Base-by-base conservation (phyloP, 2,113 vertebrate genomes). In the Rousettus leschenaultii region DNA sequence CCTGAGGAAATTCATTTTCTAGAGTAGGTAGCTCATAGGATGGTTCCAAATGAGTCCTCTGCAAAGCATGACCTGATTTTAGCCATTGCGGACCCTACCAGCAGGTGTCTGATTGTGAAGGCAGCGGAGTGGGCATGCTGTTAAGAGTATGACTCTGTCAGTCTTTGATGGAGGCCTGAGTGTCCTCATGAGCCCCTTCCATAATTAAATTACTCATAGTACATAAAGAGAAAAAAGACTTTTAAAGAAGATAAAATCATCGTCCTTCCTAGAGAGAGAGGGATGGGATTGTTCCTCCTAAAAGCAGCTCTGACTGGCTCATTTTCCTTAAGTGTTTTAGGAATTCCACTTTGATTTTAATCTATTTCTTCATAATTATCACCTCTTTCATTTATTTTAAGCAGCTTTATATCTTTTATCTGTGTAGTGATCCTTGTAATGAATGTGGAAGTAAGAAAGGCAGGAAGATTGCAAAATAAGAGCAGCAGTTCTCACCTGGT, bases 61-160 rank as follows among this genome's bases (percentile, higher is more conserved):
- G 80, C 10, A 19, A 65, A 73, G 30, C 6, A 8, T 51, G 78
- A 55, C 95, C 91, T 94, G 63, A 96, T 96, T 97, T 94, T 0
- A 10, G 30, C 68, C 71, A 63, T 53, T 28, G 1, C 55, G 53
- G 38, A 40, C 30, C 82, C 33, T 90, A 15, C 11, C 93, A 74
- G 93, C 96, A 91, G 95, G 86, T 70, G 89, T 91, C 78, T 97
- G 97, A 96, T 95, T 96, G 89, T 40, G 77, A 80, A 77, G n/a
- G 66, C 13, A 13, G 66, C 15, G 26, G 65, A 59, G 91, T 35
- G 57, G 86, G 57, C 74, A 26, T 38, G 35, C 89, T 94, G 73
- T 82, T 84, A 35, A 51, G 35, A 83, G 51, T 15, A 1, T 63
- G 78, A 53, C 55, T 96, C 90, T 57, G 19, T 43, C 26, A 33